These are phyloP conservation scores for Molossus alvarezi DNA, from an alignment of 2,797 vertebrate genomes.

Conservation along the genomic window DNA sequence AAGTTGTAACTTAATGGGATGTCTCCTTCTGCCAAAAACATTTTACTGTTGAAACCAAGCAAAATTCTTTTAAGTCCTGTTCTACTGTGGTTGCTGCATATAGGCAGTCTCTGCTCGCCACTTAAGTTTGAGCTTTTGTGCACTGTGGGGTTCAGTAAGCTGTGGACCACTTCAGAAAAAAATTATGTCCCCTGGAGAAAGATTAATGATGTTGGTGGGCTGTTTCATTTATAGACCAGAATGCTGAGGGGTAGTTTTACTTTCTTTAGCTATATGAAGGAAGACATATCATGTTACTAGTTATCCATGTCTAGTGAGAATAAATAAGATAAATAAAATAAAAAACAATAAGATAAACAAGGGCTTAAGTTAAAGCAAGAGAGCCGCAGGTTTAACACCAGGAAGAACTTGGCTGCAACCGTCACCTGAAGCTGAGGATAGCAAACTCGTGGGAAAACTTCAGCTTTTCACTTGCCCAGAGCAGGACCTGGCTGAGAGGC, in stretches of 20 bases:
- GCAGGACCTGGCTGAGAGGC: not conserved
- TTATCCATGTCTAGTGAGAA: not conserved
- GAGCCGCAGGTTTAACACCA: not conserved
- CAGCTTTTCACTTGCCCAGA: not conserved
- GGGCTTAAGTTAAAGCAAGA: conserved; percentile 24
- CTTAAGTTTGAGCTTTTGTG: not conserved
- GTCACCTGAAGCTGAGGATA: not conserved
- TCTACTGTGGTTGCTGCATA: not conserved
- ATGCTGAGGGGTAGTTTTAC: not conserved
- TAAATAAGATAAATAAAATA: not conserved
- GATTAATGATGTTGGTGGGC: not conserved
- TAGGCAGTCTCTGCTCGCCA: not conserved
- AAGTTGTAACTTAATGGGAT: conserved; percentile 11
- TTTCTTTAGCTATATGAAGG: not conserved
- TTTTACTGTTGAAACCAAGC: conserved; percentile 8
- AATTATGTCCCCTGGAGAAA: not conserved
- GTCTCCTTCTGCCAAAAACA: not conserved
- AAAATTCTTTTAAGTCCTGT: conserved; percentile 7
- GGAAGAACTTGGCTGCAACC: not conserved
- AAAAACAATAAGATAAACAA: not conserved
- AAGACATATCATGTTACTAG: not conserved
- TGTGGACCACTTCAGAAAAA: not conserved
- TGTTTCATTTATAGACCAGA: not conserved
- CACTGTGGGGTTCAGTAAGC: not conserved
- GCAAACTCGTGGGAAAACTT: not conserved